These are phyloP conservation scores for Helleia helle DNA, from an alignment of 2,888 invertebrate genomes.

Conservation along the genomic window DNA sequence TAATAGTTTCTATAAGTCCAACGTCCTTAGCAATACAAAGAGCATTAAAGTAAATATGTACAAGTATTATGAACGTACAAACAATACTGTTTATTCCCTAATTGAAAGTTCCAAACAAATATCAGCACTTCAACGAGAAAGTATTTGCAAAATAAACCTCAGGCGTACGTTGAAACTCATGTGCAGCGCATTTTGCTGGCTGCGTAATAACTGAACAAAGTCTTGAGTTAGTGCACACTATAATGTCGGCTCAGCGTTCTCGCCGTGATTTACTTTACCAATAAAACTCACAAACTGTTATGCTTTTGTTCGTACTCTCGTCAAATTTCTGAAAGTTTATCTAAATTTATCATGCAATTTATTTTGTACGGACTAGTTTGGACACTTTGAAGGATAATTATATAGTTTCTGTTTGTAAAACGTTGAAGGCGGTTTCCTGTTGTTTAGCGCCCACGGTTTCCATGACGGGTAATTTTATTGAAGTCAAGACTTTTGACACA, in stretches of 20 bases:
- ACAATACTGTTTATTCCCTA: no score
- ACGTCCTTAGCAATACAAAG: no score
- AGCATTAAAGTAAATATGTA: no score
- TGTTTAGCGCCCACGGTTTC: no score
- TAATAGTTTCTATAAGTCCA: no score
- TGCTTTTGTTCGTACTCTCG: conserved; percentile 12
- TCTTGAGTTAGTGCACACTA: conserved; percentile 23
- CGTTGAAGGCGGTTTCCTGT: conserved; percentile 5
- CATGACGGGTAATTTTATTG: no score
- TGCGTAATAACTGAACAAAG: conserved; percentile 22
- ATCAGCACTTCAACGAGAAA: conserved; percentile 15
- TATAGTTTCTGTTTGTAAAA: conserved; percentile 14
- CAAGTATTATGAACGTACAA: no score
- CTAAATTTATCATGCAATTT: conserved; percentile 6
- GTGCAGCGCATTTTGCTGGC: conserved; percentile 17
- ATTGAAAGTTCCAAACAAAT: no score
- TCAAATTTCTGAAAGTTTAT: conserved; percentile 10
- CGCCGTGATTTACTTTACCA: conserved; percentile 21
- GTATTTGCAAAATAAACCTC: conserved; percentile 21
- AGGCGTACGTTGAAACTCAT: conserved; percentile 14
- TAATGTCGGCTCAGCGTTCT: conserved; percentile 19
- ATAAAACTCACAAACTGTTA: conserved; percentile 19
- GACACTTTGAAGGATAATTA: neutral
- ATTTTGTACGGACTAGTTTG: conserved; percentile 1
- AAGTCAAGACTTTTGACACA: no score